Conservation (phyloP, 2,797 vertebrate species). For the Sebastes kiyomatsui region DNA sequence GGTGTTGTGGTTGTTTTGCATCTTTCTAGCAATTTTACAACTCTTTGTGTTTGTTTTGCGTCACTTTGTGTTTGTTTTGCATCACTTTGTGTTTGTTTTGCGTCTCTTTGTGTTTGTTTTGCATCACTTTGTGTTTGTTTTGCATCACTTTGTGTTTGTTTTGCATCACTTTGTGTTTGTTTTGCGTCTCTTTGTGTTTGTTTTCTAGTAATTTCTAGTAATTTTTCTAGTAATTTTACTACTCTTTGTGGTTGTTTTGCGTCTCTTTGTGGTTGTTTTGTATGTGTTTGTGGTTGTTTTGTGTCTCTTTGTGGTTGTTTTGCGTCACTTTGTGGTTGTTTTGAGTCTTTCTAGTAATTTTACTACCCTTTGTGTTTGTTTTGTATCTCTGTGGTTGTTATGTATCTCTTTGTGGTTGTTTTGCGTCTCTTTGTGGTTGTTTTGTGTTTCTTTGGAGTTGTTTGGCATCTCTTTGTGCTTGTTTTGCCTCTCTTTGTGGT, state of each 20-base stretch:
- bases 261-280: background rate
- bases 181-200: background rate
- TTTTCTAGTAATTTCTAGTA: background rate
- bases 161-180: background rate
- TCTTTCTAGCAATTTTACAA: background rate
- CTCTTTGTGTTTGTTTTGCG: background rate
- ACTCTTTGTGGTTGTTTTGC: too few species aligned
- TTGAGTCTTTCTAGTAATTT: background rate
- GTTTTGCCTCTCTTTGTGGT: background rate
- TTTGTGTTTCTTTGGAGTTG: background rate
- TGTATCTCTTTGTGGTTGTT: background rate
- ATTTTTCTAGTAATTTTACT: too few species aligned
- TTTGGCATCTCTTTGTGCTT: background rate
- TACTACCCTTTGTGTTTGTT: background rate
- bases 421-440: background rate
- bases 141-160: too few species aligned
- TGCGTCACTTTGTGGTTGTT: background rate
- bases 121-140: too few species aligned
- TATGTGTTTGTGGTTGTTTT: background rate
- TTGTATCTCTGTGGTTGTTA: too few species aligned
- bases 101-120: background rate
- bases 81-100: background rate
- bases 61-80: background rate
- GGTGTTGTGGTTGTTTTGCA: background rate
- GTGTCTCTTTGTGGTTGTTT: background rate